Base-by-base conservation (phyloP, 2,888 invertebrate genomes). In the Microchrysa polita region DNA sequence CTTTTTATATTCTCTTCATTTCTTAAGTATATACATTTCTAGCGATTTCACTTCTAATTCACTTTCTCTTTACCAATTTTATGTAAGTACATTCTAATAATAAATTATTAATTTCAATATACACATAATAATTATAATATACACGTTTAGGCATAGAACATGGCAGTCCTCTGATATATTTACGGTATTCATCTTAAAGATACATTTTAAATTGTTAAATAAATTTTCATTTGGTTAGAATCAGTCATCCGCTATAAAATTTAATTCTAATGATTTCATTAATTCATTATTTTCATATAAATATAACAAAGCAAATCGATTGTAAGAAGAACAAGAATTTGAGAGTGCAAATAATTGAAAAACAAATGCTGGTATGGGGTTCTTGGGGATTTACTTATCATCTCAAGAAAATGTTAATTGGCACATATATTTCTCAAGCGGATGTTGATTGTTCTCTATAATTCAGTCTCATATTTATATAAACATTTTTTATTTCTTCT, bases 341-440 rank as follows among this genome's bases (percentile, higher is more conserved):
- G 7, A 34, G 7, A 34, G 27, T 34, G 27, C 27, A 34, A 34
- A n/a, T n/a, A 34, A 34, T 34, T 5, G 27, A 2, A 7, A 34
- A 34, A 34, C 27, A 34, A 34, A 34, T 34, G 27, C 27, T 34
- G 27, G 27, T 34, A 34, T 34, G 27, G 27, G 27, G 27, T 2
- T 34, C 27, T 34, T 7, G 27, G 7, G 27, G 7, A 34, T 34
- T n/a, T n/a, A 34, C 7, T 7, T 34, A 2, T 34, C 27, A 34
- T 2, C 27, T 34, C 27, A 2, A 34, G 27, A 7, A 34, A 34
- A 34, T 48, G 12, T 5, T n/a, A 16, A 48, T 65, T 65, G 65
- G 65, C 65, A 65, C 65, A 65, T n/a, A n/a, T n/a, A n/a, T 44
- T 34, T 65, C 34, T 18, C 2, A 65, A 65, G 65, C 65, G 65